phyloP scores from a whole-genome alignment of 2,113 vertebrate genomes.

The Nematolebias whitei region DNA sequence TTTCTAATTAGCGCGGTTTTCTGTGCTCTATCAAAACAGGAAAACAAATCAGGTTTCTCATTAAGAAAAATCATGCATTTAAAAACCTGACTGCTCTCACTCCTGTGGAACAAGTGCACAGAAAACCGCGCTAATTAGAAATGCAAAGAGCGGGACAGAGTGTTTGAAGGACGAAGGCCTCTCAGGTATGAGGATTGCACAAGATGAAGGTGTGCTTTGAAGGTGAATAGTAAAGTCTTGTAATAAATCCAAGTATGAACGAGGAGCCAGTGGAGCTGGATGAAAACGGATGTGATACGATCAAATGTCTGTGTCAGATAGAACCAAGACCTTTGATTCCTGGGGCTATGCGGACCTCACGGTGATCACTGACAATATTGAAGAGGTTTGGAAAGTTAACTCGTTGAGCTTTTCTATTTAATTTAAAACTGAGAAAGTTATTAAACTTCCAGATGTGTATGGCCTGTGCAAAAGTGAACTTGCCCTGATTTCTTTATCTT shows the following conservation, averaged over 20 bases:
- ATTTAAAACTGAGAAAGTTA: not conserved
- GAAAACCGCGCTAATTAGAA: not conserved
- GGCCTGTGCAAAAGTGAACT: too few species aligned
- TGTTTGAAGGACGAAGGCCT: not conserved
- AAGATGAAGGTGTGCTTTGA: constrained; percentile 6
- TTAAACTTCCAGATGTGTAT: too few species aligned
- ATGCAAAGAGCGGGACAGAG: not conserved
- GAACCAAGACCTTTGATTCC: constrained; percentile 15
- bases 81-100: not conserved
- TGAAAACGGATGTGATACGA: constrained; percentile 3
- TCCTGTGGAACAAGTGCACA: not conserved
- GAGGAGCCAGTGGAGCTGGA: not conserved
- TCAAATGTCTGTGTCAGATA: constrained; percentile 7
- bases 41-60: too few species aligned
- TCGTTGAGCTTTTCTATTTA: not conserved
- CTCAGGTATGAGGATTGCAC: not conserved
- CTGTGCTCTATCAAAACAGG: too few species aligned
- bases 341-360: not conserved
- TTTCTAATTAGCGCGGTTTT: too few species aligned
- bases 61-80: too few species aligned
- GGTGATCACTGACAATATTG: not conserved
- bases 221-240: constrained; percentile 17
- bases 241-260: constrained; percentile 20
- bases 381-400: not conserved
- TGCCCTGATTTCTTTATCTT: too few species aligned